These are phyloP conservation scores for Lacerta viridis DNA, from an alignment of 2,797 vertebrate genomes.

Conservation along the genomic window DNA sequence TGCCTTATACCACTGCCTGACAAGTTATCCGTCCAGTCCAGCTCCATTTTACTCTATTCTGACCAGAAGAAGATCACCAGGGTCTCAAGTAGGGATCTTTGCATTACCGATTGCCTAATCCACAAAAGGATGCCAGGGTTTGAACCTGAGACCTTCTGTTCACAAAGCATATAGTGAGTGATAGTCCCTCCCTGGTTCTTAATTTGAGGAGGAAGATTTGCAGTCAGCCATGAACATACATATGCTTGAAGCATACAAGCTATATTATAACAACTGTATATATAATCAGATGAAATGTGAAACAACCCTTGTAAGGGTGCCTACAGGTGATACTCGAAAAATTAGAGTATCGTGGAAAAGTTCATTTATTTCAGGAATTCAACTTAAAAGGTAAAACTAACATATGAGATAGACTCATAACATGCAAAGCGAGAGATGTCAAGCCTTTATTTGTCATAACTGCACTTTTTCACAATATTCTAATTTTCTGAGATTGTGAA, in stretches of 20 bases:
- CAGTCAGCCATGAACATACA: neutral
- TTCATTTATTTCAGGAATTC: no score
- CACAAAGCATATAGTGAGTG: neutral
- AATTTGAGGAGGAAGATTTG: neutral
- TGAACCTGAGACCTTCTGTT: neutral
- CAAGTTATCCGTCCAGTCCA: neutral
- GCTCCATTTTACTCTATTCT: neutral
- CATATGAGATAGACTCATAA: no score
- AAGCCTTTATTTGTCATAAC: no score
- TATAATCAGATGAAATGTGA: neutral
- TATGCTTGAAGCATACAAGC: neutral
- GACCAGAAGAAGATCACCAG: neutral
- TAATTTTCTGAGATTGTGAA: no score
- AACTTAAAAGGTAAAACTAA: no score
- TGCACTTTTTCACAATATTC: no score
- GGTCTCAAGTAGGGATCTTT: neutral
- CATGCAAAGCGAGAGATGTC: no score
- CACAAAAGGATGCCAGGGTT: neutral
- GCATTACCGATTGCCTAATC: neutral
- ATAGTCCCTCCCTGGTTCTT: neutral
- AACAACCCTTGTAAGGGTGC: neutral
- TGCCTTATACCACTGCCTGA: neutral
- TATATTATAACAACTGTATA: constrained; percentile 4
- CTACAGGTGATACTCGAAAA: no score
- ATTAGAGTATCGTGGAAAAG: no score